Percentiles rank a stretch among this genome's conserved stretches.
Conservation (phyloP, 2,797 vertebrate genomes). For the Anguilla pacifica region DNA sequence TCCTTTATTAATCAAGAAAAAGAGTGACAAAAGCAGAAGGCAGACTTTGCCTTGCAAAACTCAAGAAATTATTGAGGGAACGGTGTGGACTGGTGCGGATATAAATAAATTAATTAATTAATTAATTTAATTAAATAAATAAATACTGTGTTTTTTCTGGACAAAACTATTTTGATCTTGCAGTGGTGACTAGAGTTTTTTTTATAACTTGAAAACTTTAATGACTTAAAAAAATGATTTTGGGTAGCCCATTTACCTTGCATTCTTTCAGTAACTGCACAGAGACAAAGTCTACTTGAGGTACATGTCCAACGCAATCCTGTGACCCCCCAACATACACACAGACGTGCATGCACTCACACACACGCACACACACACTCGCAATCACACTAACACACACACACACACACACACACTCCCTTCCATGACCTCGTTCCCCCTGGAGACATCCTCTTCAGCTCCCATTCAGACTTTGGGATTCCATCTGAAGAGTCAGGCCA, state of each 20-base stretch:
- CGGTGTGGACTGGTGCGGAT: neutral
- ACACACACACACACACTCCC: neutral
- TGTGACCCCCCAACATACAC: constrained; percentile 36
- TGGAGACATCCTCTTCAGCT: constrained; percentile 67
- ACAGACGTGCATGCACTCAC: neutral
- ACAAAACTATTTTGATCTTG: neutral
- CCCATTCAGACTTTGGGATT: constrained; percentile 68
- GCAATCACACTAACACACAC: too few species aligned
- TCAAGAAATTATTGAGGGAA: neutral
- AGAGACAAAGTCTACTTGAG: constrained; percentile 66
- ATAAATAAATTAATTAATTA: too few species aligned
- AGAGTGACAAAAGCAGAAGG: neutral
- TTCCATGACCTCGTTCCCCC: constrained; percentile 63
- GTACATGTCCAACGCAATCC: constrained; percentile 75
- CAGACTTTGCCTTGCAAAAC: neutral
- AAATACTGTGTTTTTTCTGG: neutral
- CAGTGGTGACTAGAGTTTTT: neutral
- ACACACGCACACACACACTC: neutral
- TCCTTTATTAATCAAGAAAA: neutral
- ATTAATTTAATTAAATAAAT: neutral
- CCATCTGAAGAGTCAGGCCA: constrained; percentile 60
- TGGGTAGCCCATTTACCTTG: constrained; percentile 42
- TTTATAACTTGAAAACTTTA: neutral
- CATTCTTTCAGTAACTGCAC: constrained; percentile 57
- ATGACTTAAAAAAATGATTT: neutral